These are phyloP conservation scores for Drosophila paranaensis DNA, from an alignment of 2,888 invertebrate genomes.

Conservation along the genomic window DNA sequence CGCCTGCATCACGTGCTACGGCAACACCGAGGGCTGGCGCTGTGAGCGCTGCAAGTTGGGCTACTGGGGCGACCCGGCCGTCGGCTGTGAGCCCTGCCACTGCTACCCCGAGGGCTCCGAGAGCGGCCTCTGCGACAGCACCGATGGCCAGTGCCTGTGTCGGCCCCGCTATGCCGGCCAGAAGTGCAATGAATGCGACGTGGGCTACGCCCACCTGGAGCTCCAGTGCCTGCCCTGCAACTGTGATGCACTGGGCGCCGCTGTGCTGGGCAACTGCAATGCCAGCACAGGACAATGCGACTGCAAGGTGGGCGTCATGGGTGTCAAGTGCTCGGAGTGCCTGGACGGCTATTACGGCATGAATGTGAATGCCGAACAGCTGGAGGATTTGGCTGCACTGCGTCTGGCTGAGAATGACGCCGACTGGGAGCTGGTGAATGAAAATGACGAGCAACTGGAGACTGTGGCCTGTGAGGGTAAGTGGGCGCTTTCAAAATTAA, in stretches of 20 bases:
- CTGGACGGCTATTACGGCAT: constrained; percentile 90
- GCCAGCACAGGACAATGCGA: constrained; percentile 91
- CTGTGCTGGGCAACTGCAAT: constrained; percentile 88
- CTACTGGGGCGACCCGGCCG: constrained; percentile 88
- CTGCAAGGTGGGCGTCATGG: constrained; percentile 91
- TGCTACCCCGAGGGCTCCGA: constrained; percentile 92
- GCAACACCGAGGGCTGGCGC: constrained; percentile 88
- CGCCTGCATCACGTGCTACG: constrained; percentile 92
- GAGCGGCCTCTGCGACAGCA: constrained; percentile 89
- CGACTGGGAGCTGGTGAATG: constrained; percentile 63
- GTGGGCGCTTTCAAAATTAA: constrained; percentile 42
- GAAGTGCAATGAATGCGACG: constrained; percentile 89
- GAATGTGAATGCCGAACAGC: constrained; percentile 68
- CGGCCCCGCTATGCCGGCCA: constrained; percentile 89
- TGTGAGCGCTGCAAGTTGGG: constrained; percentile 89
- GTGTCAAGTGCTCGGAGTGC: constrained; percentile 91
- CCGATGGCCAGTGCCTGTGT: constrained; percentile 91
- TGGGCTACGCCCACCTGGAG: constrained; percentile 90
- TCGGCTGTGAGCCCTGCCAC: constrained; percentile 90
- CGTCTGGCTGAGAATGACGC: constrained; percentile 52
- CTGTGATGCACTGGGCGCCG: constrained; percentile 90
- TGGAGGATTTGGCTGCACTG: constrained; percentile 66
- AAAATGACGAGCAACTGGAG: constrained; percentile 24
- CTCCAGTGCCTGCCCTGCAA: constrained; percentile 92
- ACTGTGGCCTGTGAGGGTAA: constrained; percentile 81